Base-by-base conservation (phyloP, 2,113 vertebrate genomes). In the Hypomesus transpacificus region DNA sequence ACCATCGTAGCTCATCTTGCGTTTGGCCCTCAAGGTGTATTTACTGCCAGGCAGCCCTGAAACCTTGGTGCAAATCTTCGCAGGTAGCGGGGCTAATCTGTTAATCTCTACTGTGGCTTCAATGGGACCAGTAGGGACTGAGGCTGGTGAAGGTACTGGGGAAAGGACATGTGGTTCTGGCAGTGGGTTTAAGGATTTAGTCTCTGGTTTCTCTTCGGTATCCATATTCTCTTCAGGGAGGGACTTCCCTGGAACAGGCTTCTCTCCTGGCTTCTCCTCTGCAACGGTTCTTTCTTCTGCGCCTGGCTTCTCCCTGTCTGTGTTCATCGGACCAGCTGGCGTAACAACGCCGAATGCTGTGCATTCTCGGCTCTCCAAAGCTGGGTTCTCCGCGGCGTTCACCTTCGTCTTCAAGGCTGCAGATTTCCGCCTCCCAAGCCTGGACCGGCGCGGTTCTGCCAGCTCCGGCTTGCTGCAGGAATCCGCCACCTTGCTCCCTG, bases 1-100 rank as follows among this genome's bases (percentile, higher is more conserved):
- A 34, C 91, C 84, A 56, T 96, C 94, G 24, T 92, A 94, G 79
- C 89, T 92, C 77, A 93, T 95, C 86, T 97, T 99, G 24, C 96
- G 92, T 83, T 99, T 99, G 0, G 95, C 89, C 84, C 97, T 92
- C 66, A 99, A 91, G 0, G 95, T 95, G 11, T 99, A 99, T 78
- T 99, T 99, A 88, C 94, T 98, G 74, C 94, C 94, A 70, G 93
- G 95, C 6, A 96, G 85, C 77, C 92, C 92, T 80, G 94, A 94
- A 0, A 91, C 85, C 66, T 94, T 93, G 22, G 94, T 92, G 89
- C 93, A 74, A 78, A 73, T 92, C 75, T 85, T 82, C 4, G 75
- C 71, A 7, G 85, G 89, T 78, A 89, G 71, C 64, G 78, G 70
- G 68, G 51, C 66, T 20, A 84, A 64, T 9, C 31, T 74, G 4